Percentiles rank a stretch among this genome's conserved stretches.
phyloP scores from a whole-genome alignment of 2,888 invertebrate genomes.

The Steromphala cineraria region DNA sequence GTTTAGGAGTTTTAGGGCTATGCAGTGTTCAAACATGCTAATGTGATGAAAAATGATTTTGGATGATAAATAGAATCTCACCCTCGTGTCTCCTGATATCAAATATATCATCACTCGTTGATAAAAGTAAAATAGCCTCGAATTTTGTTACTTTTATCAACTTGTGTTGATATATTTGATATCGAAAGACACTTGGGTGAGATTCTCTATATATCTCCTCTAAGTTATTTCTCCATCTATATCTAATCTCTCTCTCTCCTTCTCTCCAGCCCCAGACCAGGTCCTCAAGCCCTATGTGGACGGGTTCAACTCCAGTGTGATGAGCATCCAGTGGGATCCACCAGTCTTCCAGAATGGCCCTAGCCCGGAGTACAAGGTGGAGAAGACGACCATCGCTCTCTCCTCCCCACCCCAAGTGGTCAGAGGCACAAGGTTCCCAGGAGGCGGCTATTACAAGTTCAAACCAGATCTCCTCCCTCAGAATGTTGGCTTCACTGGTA shows the following conservation, averaged over 20 bases:
- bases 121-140: no score
- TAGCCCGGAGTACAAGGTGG: constrained; percentile 64
- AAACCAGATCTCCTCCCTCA: constrained; percentile 68
- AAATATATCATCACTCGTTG: no score
- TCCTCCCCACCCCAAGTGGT: constrained; percentile 71
- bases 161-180: no score
- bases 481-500: constrained; percentile 73
- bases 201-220: no score
- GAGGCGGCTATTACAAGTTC: constrained; percentile 72
- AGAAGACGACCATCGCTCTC: constrained; percentile 68
- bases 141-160: no score
- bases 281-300: constrained; percentile 55
- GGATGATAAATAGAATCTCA: no score
- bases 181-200: no score
- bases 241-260: neutral
- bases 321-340: constrained; percentile 67
- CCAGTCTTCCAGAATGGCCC: constrained; percentile 71
- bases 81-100: no score
- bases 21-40: no score
- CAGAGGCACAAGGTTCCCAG: constrained; percentile 71
- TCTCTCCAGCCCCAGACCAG: constrained; percentile 64
- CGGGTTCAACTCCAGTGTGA: constrained; percentile 67
- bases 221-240: no score
- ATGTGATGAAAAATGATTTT: no score
- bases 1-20: no score